Evolutionary conservation across 2,113 vertebrate genomes (phyloP).

Genomic region (Lonchura striata): DNA sequence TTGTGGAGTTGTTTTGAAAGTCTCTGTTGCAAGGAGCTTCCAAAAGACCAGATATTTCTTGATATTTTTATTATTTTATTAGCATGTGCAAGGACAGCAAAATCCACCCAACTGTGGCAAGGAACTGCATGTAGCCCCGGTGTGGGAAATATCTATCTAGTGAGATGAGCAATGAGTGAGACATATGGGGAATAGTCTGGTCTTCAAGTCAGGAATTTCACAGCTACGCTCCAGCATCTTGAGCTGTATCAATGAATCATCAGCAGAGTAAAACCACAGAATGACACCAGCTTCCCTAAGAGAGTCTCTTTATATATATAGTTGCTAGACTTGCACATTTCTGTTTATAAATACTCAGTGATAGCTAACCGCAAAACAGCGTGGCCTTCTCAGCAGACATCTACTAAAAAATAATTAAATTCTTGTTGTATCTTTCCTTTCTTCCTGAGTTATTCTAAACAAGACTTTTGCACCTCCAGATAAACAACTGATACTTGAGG

Average conservation of each 20-base stretch:
- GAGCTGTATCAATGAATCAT: constrained; percentile 28
- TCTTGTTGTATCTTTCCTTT: neutral
- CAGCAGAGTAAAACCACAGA: constrained; percentile 2
- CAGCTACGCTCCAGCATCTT: neutral
- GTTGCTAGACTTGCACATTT: constrained; percentile 38
- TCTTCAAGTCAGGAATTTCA: constrained; percentile 36
- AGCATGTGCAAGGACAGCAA: neutral
- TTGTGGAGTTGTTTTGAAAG: neutral
- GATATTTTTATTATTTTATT: neutral
- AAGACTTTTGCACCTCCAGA: neutral
- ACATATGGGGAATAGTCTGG: neutral
- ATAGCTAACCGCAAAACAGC: neutral
- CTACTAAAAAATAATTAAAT: neutral
- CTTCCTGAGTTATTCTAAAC: neutral
- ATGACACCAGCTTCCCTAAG: constrained; percentile 37
- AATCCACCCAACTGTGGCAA: neutral
- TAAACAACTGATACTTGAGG: neutral
- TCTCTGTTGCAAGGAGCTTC: neutral
- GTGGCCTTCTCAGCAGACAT: neutral
- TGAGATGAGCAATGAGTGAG: constrained; percentile 8
- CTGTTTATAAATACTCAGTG: constrained; percentile 49
- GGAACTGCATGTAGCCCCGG: neutral
- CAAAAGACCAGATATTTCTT: neutral
- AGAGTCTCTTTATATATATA: neutral
- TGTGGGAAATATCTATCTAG: neutral